Conservation (phyloP, 2,888 invertebrate genomes). For the Idaea dimidiata region DNA sequence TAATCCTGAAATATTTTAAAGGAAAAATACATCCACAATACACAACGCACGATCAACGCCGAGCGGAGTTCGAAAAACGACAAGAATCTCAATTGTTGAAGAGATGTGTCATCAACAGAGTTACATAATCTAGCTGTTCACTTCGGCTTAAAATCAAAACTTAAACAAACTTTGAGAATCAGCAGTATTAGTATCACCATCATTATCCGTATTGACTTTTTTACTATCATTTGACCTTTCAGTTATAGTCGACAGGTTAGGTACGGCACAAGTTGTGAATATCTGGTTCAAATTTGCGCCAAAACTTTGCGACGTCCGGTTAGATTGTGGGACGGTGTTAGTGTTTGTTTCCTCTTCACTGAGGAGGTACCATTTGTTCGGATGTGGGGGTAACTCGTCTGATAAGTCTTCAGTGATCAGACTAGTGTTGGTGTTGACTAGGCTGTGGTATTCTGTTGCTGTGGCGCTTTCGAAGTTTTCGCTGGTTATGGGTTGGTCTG, state of each 20-base stretch:
- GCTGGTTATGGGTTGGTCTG: constrained; percentile 6
- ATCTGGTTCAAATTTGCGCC: constrained; percentile 57
- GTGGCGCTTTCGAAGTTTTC: constrained; percentile 25
- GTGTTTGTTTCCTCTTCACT: constrained; percentile 63
- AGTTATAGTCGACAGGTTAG: constrained; percentile 66
- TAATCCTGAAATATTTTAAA: too few relatives aligned
- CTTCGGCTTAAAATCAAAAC: background rate
- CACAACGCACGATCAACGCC: too few relatives aligned
- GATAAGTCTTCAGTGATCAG: constrained; percentile 68
- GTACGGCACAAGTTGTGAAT: constrained; percentile 64
- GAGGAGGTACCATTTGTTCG: constrained; percentile 58
- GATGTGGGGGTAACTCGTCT: constrained; percentile 33
- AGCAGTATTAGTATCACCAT: constrained; percentile 35
- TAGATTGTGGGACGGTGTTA: constrained; percentile 22
- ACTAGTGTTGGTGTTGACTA: constrained; percentile 40
- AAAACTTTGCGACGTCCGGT: constrained; percentile 26
- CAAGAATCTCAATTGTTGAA: too few relatives aligned
- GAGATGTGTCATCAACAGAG: too few relatives aligned
- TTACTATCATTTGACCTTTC: constrained; percentile 56
- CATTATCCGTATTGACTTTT: constrained; percentile 34
- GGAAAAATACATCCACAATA: too few relatives aligned
- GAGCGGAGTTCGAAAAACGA: too few relatives aligned
- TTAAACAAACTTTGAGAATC: constrained; percentile 33
- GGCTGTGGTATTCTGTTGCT: constrained; percentile 36
- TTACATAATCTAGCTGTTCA: too few relatives aligned